Base-by-base conservation (phyloP, 2,888 invertebrate genomes). In the Malthinus flaveolus region DNA sequence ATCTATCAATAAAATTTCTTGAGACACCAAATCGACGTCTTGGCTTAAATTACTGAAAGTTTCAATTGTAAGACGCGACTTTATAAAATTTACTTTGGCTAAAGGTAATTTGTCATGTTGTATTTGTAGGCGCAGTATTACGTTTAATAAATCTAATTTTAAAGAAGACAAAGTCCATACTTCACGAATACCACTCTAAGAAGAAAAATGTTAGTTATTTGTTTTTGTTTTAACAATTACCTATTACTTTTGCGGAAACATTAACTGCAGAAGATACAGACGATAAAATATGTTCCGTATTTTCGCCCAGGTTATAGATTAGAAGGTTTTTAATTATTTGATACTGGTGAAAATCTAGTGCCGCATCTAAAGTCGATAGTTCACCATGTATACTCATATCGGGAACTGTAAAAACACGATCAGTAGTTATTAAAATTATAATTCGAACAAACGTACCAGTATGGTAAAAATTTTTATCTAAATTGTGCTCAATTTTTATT, bases 21-120 rank as follows among this genome's bases (percentile, higher is more conserved):
- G 92, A 0, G 96, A 97, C 0, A 95, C 93, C 12, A 97, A 82
- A 77, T 96, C 96, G 49, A 97, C 86, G 71, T 96, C 96, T 78
- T 93, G 94, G 9, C 93, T 89, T 45, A 90, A 86, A 78, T 97
- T 95, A 68, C 93, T 94, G 74, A 88, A 89, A 3, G 89, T 88
- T 75, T 96, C 95, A 50, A 93, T 86, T 37, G 91, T 89, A 42
- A 97, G 81, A 11, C 88, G 85, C 0, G 96, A 96, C 77, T 91
- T 91, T 65, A 96, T 91, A 76, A 97, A 96, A 80, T 96, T 93
- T 60, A 97, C 86, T 69, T 91, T 91, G 1, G 95, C 93, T 45
- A 97, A 81, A 3, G 88, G 84, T 1, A 81, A 77, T 37, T 79
- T 78, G 3, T 82, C 82, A 61, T 83, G 83, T 65, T 81, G 79